These are phyloP conservation scores for Hirudinaria manillensis DNA, from an alignment of 2,888 invertebrate species.

Conservation along the genomic window DNA sequence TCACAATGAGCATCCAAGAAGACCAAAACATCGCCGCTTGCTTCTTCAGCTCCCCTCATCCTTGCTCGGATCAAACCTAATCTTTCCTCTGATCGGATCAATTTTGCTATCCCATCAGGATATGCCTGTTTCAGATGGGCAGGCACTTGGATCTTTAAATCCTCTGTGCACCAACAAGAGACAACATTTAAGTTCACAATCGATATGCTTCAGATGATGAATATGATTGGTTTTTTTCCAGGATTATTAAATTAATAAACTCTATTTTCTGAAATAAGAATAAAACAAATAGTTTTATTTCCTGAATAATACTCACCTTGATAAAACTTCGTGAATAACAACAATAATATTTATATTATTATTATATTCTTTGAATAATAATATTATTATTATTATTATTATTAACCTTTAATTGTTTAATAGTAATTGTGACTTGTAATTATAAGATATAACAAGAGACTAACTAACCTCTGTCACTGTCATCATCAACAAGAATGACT, in stretches of 20 bases:
- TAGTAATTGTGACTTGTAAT: background rate
- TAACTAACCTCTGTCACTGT: constrained; percentile 61
- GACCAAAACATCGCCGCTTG: constrained; percentile 57
- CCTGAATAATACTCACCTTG: no score
- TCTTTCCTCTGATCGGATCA: constrained; percentile 70
- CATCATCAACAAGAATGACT: constrained; percentile 87
- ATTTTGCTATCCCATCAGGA: constrained; percentile 60
- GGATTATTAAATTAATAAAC: background rate
- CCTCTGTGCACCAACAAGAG: no score
- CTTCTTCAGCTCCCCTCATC: constrained; percentile 76
- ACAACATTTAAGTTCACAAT: background rate
- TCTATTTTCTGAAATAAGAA: no score
- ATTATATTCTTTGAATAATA: no score
- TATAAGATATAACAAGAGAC: background rate
- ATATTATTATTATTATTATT: no score
- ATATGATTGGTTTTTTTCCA: background rate
- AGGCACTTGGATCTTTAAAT: background rate
- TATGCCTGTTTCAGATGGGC: constrained; percentile 59
- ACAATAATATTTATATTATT: no score
- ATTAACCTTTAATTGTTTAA: background rate
- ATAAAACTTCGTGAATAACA: no score
- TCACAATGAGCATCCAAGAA: constrained; percentile 55
- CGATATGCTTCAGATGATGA: background rate
- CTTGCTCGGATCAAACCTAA: constrained; percentile 84
- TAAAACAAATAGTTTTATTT: no score